These are phyloP conservation scores for Torymus auratus DNA, from an alignment of 2,888 invertebrate genomes.

Conservation along the genomic window DNA sequence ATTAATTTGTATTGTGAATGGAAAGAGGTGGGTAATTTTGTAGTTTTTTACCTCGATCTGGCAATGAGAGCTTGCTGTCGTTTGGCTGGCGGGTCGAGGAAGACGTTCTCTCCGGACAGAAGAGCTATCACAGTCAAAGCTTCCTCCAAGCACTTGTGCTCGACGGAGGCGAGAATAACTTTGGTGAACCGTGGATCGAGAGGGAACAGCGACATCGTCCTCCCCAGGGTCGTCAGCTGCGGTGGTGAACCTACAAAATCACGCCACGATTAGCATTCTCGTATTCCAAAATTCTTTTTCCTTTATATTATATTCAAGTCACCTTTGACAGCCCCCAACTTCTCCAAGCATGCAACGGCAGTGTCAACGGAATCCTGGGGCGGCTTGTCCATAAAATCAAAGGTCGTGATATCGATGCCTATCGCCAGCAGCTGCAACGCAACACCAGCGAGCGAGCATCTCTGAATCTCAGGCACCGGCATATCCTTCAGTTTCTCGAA, in stretches of 20 bases:
- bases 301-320: constrained; percentile 17
- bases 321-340: constrained; percentile 78
- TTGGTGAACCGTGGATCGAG: constrained; percentile 93
- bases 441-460: constrained; percentile 84
- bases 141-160: constrained; percentile 88
- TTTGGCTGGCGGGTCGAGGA: constrained; percentile 85
- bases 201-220: constrained; percentile 93
- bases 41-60: constrained; percentile 77
- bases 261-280: too few relatives aligned
- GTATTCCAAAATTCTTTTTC: neutral
- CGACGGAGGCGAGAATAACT: constrained; percentile 86
- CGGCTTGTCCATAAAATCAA: constrained; percentile 95
- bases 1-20: neutral
- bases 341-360: constrained; percentile 82
- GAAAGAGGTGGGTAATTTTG: neutral
- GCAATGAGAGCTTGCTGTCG: constrained; percentile 86
- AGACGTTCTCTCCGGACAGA: constrained; percentile 92
- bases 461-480: constrained; percentile 91
- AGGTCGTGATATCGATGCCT: constrained; percentile 87
- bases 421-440: constrained; percentile 90
- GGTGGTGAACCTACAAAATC: constrained; percentile 75
- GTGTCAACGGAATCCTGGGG: constrained; percentile 83
- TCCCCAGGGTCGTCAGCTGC: constrained; percentile 87
- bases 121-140: constrained; percentile 91
- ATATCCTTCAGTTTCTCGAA: constrained; percentile 85